Percentiles rank a stretch among this genome's conserved stretches.
phyloP scores from a whole-genome alignment of 30 jellyfish, hydroid and myxozoan species.

The Hydractinia echinata region DNA sequence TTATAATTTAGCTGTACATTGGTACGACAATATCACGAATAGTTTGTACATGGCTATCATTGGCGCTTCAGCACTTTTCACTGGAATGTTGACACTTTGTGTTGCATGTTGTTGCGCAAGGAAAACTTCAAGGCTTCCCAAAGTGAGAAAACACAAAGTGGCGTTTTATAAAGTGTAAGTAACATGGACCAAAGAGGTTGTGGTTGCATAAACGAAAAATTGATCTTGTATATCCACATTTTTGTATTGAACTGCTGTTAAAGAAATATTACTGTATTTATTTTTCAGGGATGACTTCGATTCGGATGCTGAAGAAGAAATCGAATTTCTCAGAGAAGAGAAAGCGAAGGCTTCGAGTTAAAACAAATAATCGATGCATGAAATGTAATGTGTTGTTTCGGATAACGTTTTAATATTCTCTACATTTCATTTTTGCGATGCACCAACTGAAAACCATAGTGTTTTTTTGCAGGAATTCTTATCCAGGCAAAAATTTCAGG shows the following conservation, averaged over 20 bases:
- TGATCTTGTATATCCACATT: neutral
- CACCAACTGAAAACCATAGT: no score
- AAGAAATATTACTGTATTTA: neutral
- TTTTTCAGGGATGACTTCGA: constrained; percentile 18
- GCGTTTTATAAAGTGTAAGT: constrained; percentile 88
- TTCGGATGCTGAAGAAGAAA: constrained; percentile 19
- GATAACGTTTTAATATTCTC: no score
- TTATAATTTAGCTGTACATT: neutral
- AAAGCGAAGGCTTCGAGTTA: neutral
- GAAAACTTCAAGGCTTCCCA: neutral
- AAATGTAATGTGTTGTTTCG: no score
- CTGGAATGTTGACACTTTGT: constrained; percentile 54
- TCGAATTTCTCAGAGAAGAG: neutral
- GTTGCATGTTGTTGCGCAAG: constrained; percentile 74
- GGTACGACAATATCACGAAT: constrained; percentile 21
- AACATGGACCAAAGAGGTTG: neutral
- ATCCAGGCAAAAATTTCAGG: no score
- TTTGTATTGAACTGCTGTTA: neutral
- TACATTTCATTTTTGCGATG: no score
- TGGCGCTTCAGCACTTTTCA: constrained; percentile 74
- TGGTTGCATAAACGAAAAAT: neutral
- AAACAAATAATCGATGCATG: no score
- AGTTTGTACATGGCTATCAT: constrained; percentile 57
- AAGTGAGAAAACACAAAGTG: constrained; percentile 41
- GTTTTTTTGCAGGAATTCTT: no score